phyloP scores from a whole-genome alignment of 2,797 vertebrate genomes.

The Ptychadena robeensis region DNA sequence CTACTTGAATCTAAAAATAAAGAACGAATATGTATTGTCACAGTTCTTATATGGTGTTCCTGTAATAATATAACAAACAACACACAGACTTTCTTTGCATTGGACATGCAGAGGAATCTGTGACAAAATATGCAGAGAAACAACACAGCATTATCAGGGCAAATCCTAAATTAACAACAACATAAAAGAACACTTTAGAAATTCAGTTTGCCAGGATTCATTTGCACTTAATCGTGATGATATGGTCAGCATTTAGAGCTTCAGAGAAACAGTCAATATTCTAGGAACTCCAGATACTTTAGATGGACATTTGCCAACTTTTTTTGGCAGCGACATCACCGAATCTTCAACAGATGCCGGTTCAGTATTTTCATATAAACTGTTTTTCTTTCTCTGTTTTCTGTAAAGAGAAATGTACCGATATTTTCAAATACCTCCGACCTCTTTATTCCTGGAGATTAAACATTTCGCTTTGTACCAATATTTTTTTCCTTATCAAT shows the following conservation, averaged over 20 bases:
- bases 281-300: constrained; percentile 64
- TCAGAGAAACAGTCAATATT: constrained; percentile 64
- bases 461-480: not conserved
- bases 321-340: constrained; percentile 49
- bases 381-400: constrained; percentile 14
- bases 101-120: not conserved
- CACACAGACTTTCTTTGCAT: constrained; percentile 12
- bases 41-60: not conserved
- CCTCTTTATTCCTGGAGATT: not conserved
- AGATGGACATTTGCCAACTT: constrained; percentile 44
- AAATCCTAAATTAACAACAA: constrained; percentile 30
- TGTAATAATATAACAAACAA: not conserved
- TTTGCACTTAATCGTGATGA: constrained; percentile 42
- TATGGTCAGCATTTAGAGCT: constrained; percentile 43
- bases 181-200: constrained; percentile 36
- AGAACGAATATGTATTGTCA: not conserved
- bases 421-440: not conserved
- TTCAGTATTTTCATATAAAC: constrained; percentile 61
- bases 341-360: constrained; percentile 59
- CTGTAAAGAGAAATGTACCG: not conserved
- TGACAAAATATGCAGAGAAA: constrained; percentile 35
- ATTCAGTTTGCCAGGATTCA: constrained; percentile 9
- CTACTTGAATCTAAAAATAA: too few relatives aligned
- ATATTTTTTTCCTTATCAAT: not conserved
- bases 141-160: not conserved